A percentile compares a stretch with the other conserved stretches of the same genome.
phyloP scores from a whole-genome alignment of 2,113 vertebrate species.

The Abramis brama region DNA sequence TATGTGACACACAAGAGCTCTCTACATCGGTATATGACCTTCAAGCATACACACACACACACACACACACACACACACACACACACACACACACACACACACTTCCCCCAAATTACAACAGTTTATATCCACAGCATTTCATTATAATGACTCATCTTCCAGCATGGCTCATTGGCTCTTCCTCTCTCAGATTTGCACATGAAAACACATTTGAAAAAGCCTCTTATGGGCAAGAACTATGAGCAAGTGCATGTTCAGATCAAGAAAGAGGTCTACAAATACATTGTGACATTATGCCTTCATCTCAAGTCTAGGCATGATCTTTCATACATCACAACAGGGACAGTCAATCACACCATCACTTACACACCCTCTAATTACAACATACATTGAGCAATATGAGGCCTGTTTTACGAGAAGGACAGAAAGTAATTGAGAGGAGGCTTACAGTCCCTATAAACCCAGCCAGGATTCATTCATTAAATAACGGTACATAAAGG shows the following conservation, averaged over 20 bases:
- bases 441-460: neutral
- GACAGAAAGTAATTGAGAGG: neutral
- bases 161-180: neutral
- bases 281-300: neutral
- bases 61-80: constrained; percentile 28
- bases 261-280: neutral
- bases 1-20: neutral
- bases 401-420: neutral
- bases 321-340: neutral
- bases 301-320: constrained; percentile 20
- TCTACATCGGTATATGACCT: neutral
- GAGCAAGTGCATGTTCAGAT: neutral
- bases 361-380: neutral
- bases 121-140: neutral
- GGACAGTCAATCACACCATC: neutral
- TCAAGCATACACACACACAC: neutral
- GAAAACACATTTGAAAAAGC: neutral
- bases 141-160: neutral
- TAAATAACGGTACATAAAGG: neutral
- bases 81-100: constrained; percentile 20
- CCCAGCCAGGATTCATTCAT: neutral
- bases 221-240: neutral
- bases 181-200: neutral
- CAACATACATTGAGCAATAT: constrained; percentile 22
- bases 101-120: neutral